Base-by-base conservation (phyloP, 2,797 vertebrate species). In the Macropus fuliginosus region DNA sequence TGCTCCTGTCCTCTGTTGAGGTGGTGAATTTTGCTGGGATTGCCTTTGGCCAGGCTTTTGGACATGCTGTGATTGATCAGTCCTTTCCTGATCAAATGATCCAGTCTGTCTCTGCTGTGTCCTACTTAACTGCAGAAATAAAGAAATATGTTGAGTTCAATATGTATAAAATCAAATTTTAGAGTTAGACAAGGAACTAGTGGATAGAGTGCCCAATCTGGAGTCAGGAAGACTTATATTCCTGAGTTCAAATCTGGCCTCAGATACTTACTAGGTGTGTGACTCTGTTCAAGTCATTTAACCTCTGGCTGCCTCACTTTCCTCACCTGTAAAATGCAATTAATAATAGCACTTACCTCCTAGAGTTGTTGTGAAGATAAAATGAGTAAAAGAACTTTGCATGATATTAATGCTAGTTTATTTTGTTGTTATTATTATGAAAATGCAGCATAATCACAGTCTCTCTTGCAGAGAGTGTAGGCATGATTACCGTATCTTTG, bases 21-120 rank as follows among this genome's bases (percentile, higher is more conserved):
- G 55, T 92, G 94, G 24, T 95, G 81, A 27, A 91, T 92, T 81
- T 91, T 54, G 55, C n/a, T 91, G 59, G 50, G 31, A 56, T 40
- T 24, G 40, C 57, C n/a, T 92, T 62, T 5, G 34, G 52, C 24
- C 21, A 18, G 62, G 5, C 8, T 74, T 93, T 90, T 96, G 62
- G n/a, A n/a, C 14, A 46, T 46, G 5, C 3, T 2, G 5, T 24
- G 66, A 81, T 18, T 81, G n/a, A 81, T n/a, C 14, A n/a, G 14
- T n/a, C 14, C 62, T 66, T n/a, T 66, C n/a, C 62, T 66, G 13
- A 18, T 40, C 18, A 40, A 81, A 8, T 81, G 66, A 28, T 14
- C 56, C 92, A 18, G 56, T 95, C 81, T 94, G 81, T 59, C n/a
- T 93, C 90, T 95, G 31, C 92, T 95, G 87, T 55, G 52, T 91